Evolutionary conservation across 2,888 invertebrate species (phyloP), one percentile per base, ranked within the genome.

Genomic region (Clostera curtula): DNA sequence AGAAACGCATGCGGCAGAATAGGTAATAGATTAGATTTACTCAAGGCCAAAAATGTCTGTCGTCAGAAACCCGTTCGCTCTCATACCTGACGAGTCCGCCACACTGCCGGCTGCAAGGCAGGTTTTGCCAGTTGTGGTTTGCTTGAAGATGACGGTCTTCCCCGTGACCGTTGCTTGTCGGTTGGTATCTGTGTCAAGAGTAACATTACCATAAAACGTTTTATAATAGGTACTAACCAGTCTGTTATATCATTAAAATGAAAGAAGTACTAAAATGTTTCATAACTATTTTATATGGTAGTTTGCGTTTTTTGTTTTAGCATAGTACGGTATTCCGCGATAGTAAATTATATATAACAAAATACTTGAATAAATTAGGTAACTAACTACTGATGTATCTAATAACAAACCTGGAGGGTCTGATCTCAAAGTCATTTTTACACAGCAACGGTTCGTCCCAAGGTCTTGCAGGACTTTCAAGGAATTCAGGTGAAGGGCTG

Each of bases 401-500:
- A n/a, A n/a, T 7, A 36, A 63, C 67, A 32, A 50, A 65, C 67
- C 68, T 69, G 31, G 45, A 34, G 25, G 54, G 54, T 49, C 42
- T 65, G 46, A 69, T 56, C 37, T 64, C 62, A 56, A 53, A 53
- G 22, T 71, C 67, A 44, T 71, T 68, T 37, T 64, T 68, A 50
- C 34, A 56, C 38, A 70, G 56, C 44, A 83, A 53, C 57, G 87
- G 87, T 60, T 83, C 77, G 65, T 88, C 88, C 88, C 88, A 88
- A 34, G 85, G 84, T 55, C 75, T 82, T 52, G 85, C 77, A 39
- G 83, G 79, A 56, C 77, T 80, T 58, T 85, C 87, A 50, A 86
- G 76, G 67, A 80, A 85, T 45, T 85, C 86, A 6, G 85, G 84
- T 13, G 85, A 84, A 3, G 85, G 84, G 62, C 85, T 85, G 51